phyloP scores from a whole-genome alignment of 1,140 invertebrate species.

The Mizuhopecten yessoensis region DNA sequence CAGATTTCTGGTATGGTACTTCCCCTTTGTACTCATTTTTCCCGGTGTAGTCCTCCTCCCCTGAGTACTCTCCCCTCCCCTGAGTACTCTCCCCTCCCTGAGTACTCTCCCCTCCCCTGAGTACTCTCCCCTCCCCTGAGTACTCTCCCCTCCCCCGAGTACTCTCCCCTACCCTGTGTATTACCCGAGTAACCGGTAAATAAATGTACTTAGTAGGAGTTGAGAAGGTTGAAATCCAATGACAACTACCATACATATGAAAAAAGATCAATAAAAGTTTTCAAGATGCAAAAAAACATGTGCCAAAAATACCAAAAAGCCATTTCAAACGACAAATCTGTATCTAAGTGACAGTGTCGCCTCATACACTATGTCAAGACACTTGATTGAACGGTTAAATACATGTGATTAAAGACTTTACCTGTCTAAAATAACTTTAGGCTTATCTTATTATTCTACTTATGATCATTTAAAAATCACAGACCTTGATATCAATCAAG shows the following conservation, averaged over 20 bases:
- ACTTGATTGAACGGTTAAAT: too few species aligned
- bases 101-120: neutral
- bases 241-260: neutral
- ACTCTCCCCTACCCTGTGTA: neutral
- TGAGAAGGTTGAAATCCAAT: neutral
- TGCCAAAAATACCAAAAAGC: neutral
- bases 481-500: too few species aligned
- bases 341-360: too few species aligned
- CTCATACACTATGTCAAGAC: too few species aligned
- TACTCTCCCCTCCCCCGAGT: neutral
- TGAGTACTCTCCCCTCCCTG: neutral
- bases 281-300: slow-evolving; percentile 2
- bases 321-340: neutral
- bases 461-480: too few species aligned
- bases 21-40: too few species aligned
- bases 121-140: neutral
- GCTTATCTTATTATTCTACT: too few species aligned
- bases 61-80: neutral
- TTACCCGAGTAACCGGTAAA: too few species aligned
- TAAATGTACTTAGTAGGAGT: neutral
- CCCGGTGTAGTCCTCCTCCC: neutral
- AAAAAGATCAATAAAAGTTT: neutral
- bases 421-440: too few species aligned
- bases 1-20: neutral
- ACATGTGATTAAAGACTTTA: too few species aligned